Percentiles rank a stretch among this genome's conserved stretches.
These are phyloP conservation scores for Galaxea fascicularis DNA, from an alignment of 92 coral and sea anemone species.

Conservation along the genomic window DNA sequence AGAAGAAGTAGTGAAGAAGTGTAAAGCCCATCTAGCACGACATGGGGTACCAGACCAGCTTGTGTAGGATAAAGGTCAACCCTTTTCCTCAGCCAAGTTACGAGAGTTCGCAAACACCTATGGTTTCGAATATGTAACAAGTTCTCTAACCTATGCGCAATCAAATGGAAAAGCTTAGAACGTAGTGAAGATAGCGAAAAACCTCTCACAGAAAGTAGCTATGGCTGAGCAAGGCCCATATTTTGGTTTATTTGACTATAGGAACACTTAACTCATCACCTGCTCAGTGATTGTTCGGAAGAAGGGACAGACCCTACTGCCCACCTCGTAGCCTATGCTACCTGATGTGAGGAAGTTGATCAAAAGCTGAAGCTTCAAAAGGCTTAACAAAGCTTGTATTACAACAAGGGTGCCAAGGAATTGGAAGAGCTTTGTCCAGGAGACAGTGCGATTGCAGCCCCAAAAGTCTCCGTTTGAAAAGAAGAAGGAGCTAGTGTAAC, in stretches of 20 bases:
- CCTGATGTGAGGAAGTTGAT: constrained; percentile 45
- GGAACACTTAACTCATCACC: constrained; percentile 60
- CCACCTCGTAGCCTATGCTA: constrained; percentile 53
- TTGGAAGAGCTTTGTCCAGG: constrained; percentile 56
- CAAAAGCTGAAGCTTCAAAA: constrained; percentile 55
- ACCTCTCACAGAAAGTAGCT: constrained; percentile 47
- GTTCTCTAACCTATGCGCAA: constrained; percentile 70
- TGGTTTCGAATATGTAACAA: constrained; percentile 68
- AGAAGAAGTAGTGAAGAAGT: constrained; percentile 55
- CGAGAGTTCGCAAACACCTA: constrained; percentile 53
- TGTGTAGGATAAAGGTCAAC: constrained; percentile 72
- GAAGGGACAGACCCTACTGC: constrained; percentile 61
- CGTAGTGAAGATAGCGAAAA: constrained; percentile 63
- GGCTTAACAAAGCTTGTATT: constrained; percentile 40
- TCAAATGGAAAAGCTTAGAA: constrained; percentile 72
- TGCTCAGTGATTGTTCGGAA: constrained; percentile 61
- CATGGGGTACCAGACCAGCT: no score
- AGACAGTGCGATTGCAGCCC: constrained; percentile 55
- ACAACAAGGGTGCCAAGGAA: constrained; percentile 55
- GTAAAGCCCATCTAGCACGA: no score
- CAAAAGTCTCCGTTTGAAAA: constrained; percentile 32
- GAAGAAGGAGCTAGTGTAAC: constrained; percentile 52
- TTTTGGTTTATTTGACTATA: constrained; percentile 65
- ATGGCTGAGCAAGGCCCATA: constrained; percentile 63
- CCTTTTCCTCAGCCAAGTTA: constrained; percentile 54